phyloP scores from a whole-genome alignment of 2,888 invertebrate species.

The Euzophera pinguis region DNA sequence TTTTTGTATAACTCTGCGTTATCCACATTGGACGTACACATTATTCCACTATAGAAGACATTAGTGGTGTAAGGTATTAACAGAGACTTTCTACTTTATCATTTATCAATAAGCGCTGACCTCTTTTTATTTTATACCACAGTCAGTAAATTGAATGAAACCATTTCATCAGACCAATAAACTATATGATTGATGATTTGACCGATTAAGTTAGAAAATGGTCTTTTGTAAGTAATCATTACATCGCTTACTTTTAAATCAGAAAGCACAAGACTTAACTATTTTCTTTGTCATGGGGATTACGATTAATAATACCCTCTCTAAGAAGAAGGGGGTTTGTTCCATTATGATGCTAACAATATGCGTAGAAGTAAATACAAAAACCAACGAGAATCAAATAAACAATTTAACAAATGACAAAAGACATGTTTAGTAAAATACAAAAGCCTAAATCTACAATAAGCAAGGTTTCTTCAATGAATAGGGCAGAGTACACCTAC shows the following conservation, averaged over 20 bases:
- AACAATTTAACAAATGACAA: too few species aligned
- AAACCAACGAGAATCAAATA: too few species aligned
- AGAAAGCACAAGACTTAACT: not conserved
- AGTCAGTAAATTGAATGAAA: not conserved
- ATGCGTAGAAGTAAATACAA: too few species aligned
- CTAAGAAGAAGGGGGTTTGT: too few species aligned
- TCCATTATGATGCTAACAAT: too few species aligned
- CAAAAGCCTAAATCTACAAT: not conserved
- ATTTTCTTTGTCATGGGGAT: too few species aligned
- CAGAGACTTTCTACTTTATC: constrained; percentile 18
- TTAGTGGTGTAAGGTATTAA: constrained; percentile 14
- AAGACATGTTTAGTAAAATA: not conserved
- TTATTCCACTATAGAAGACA: not conserved
- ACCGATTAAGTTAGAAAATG: not conserved
- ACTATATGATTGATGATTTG: constrained; percentile 1
- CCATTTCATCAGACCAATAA: constrained; percentile 5
- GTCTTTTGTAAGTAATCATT: not conserved
- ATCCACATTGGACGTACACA: too few species aligned
- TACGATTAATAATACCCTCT: too few species aligned
- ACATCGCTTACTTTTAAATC: not conserved
- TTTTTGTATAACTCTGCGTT: too few species aligned
- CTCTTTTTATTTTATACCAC: constrained; percentile 11
- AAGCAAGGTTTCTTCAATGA: constrained; percentile 4
- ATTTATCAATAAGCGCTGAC: constrained; percentile 4
- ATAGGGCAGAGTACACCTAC: constrained; percentile 19